Percentiles rank a stretch among this genome's conserved stretches.
These are phyloP conservation scores for Frankliniella fusca DNA, from an alignment of 2,888 invertebrate genomes.

Conservation along the genomic window DNA sequence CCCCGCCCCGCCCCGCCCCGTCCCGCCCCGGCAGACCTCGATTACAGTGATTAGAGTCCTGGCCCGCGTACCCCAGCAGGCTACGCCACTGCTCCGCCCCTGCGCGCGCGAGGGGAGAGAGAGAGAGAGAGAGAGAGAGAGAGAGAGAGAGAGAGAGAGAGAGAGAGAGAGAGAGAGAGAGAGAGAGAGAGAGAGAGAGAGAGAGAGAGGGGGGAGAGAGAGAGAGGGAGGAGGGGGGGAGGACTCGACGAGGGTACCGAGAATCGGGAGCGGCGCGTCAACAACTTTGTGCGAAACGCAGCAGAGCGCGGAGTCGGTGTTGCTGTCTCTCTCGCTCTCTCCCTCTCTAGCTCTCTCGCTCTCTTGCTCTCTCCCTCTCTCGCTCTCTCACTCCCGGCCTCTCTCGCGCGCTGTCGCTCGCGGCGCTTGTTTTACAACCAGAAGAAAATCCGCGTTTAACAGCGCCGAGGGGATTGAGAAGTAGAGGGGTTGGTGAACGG, in stretches of 20 bases:
- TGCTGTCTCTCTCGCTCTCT: background rate
- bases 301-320: background rate
- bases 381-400: background rate
- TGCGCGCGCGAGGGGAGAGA: background rate
- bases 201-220: constrained; percentile 5
- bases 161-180: constrained; percentile 32
- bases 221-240: constrained; percentile 27
- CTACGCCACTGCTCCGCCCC: too few species aligned
- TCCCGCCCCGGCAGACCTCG: too few species aligned
- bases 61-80: too few species aligned
- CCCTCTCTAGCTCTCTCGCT: background rate
- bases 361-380: background rate
- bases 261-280: too few species aligned
- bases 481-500: too few species aligned
- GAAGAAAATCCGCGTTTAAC: too few species aligned
- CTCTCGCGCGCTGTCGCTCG: background rate
- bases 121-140: background rate
- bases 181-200: background rate
- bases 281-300: too few species aligned
- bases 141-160: background rate
- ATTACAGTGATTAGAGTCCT: too few species aligned
- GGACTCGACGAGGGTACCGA: background rate
- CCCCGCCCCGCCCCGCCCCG: too few species aligned
- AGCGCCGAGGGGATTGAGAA: too few species aligned
- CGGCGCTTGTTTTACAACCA: too few species aligned